Base-by-base conservation (phyloP, 2,888 invertebrate genomes). In the Agrochola lychnidis region DNA sequence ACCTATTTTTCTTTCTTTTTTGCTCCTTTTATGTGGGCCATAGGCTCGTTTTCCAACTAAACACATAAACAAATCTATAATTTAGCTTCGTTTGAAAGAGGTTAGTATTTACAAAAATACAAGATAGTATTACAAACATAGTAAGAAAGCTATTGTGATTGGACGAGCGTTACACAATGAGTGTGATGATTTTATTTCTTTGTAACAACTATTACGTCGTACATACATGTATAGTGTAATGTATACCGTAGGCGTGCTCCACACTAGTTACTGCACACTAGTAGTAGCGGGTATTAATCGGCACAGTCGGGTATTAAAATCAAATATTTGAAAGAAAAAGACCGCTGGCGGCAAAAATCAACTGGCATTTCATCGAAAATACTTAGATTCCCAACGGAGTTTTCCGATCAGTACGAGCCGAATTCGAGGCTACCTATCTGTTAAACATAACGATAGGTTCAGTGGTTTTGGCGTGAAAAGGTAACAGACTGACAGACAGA, bases 191-290 rank as follows among this genome's bases (percentile, higher is more conserved):
- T 67, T 25, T 53, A 67, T 68, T 57, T 25, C n/a, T 71, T 42
- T 61, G 42, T 42, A 74, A 53, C 72, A 42, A 42, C 51, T 9
- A 71, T 61, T 74, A 53, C 51, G 61, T 71, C n/a, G n/a, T n/a
- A n/a, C 16, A 1, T 40, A 40, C 2, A 22, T 51, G 30, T 36
- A 22, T 9, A 51, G 14, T 14, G 22, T 51, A 30, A 66, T 42
- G 25, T 22, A 66, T 48, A 25, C 14, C 7, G 22, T 14, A 30
- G 22, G 67, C 48, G 4, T 67, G 30, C 22, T 51, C 4, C 30
- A 51, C 30, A 66, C 12, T 7, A 19, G 19, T 6, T 53, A 53
- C 53, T 53, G 3, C 9, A 53, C 4, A 22, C 51, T 22, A 53
- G 56, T 56, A 56, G n/a, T 56, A 56, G 56, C n/a, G n/a, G 53